Evolutionary conservation across 2,113 vertebrate species (phyloP).

Genomic region (Nycticorax nycticorax): DNA sequence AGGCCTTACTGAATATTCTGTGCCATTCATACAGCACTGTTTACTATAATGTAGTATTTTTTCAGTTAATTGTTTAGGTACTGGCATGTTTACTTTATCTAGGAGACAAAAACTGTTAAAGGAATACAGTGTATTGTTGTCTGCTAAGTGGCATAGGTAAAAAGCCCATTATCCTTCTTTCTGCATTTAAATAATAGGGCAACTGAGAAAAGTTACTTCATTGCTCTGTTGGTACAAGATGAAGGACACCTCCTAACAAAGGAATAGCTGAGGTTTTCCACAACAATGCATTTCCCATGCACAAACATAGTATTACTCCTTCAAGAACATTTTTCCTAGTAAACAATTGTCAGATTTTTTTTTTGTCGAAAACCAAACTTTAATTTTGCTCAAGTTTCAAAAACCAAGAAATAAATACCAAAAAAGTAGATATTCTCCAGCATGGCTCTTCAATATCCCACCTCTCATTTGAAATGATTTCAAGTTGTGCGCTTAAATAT

Average conservation of each 20-base stretch:
- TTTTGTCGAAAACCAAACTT: not conserved
- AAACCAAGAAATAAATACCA: not conserved
- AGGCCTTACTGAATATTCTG: not conserved
- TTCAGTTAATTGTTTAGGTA: not conserved
- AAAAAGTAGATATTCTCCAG: not conserved
- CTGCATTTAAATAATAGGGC: not conserved
- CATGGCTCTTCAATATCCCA: not conserved
- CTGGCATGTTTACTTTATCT: not conserved
- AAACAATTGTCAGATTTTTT: not conserved
- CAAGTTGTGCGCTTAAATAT: not conserved
- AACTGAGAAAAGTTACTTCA: not conserved
- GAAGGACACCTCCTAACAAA: not conserved
- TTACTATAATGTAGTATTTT: not conserved
- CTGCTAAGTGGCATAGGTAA: not conserved
- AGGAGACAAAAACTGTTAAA: not conserved
- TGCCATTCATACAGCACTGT: not conserved
- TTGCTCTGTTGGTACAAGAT: not conserved
- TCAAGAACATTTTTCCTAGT: not conserved
- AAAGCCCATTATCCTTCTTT: not conserved
- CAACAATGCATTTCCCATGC: not conserved
- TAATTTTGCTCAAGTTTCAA: not conserved
- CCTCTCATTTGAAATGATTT: not conserved
- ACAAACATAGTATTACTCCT: not conserved
- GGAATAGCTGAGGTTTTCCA: not conserved
- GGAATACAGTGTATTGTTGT: not conserved